Evolutionary conservation across 2,113 vertebrate genomes (phyloP).

Genomic region (Gobio gobio): DNA sequence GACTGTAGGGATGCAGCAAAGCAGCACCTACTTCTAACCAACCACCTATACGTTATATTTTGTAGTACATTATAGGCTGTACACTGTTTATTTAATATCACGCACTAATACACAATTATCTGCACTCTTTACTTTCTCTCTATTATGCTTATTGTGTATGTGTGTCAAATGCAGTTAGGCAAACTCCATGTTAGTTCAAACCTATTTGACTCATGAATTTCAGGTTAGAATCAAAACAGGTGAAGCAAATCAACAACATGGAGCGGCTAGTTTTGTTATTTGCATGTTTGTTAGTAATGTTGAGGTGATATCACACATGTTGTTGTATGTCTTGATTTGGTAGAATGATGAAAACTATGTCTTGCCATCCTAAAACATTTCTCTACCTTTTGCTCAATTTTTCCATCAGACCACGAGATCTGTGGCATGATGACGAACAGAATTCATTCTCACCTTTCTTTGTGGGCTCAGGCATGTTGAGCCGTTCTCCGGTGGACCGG

Average conservation of each 20-base stretch:
- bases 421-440: constrained; percentile 22
- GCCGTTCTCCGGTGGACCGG: constrained; percentile 60
- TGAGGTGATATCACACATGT: not conserved
- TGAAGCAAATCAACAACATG: not conserved
- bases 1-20: not conserved
- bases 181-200: not conserved
- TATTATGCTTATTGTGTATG: not conserved
- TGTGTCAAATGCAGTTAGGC: not conserved
- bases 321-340: not conserved
- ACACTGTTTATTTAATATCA: not conserved
- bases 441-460: constrained; percentile 76
- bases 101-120: not conserved
- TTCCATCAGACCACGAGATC: not conserved
- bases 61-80: not conserved
- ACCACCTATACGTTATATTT: not conserved
- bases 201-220: not conserved
- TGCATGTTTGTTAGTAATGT: constrained; percentile 10
- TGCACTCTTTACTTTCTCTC: not conserved
- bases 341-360: not conserved
- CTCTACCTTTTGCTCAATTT: not conserved
- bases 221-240: not conserved
- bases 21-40: not conserved
- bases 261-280: not conserved
- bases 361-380: not conserved
- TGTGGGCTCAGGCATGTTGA: constrained; percentile 82